Evolutionary conservation across 2,113 vertebrate genomes (phyloP).

Genomic region (Petaurus breviceps): DNA sequence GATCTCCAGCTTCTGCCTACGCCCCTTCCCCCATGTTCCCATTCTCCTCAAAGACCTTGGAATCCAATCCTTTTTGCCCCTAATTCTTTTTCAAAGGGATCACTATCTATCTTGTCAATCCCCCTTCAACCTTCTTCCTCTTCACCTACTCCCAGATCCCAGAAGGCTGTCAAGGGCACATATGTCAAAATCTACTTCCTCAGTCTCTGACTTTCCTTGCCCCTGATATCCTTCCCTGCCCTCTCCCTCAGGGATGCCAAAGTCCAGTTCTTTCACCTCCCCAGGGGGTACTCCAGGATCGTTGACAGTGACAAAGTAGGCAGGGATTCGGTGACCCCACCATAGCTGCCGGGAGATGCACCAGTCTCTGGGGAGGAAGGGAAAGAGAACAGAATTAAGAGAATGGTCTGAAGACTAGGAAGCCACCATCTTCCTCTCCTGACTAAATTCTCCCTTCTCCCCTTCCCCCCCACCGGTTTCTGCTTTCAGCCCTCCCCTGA

Average conservation of each 20-base stretch:
- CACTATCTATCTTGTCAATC: not conserved
- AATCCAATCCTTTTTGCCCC: not conserved
- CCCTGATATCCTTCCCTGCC: too few relatives aligned
- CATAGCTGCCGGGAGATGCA: conserved; percentile 96
- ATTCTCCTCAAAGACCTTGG: not conserved
- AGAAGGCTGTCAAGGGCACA: not conserved
- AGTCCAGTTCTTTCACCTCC: conserved; percentile 82
- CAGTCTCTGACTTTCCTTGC: not conserved
- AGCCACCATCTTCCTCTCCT: not conserved
- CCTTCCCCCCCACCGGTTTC: too few relatives aligned
- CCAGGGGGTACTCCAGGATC: conserved; percentile 88
- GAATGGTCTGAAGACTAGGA: accelerated
- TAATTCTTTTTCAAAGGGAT: not conserved
- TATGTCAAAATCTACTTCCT: not conserved
- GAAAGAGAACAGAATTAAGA: not conserved
- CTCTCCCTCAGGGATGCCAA: too few relatives aligned
- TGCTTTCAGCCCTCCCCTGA: not conserved
- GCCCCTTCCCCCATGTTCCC: not conserved
- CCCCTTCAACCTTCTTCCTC: not conserved
- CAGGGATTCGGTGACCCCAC: conserved; percentile 95
- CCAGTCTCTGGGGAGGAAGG: conserved; percentile 81
- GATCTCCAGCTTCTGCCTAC: not conserved
- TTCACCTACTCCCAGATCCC: not conserved
- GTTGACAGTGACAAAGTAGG: conserved; percentile 89
- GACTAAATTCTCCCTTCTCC: not conserved